Conservation (phyloP, 2,797 vertebrate genomes). For the Psittacula derbiana region DNA sequence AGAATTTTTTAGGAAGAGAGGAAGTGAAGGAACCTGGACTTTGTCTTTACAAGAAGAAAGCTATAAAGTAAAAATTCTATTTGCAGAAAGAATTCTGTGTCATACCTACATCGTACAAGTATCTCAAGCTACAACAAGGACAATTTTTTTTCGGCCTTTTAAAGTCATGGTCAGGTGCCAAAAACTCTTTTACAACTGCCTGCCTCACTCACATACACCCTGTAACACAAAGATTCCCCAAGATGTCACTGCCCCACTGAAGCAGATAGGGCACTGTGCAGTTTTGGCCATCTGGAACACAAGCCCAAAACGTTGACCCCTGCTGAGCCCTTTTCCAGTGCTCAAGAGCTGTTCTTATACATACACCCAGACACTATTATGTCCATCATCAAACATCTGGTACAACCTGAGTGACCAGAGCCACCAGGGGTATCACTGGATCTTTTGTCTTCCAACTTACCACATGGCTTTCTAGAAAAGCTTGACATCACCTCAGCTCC, state of each 20-base stretch:
- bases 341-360: not conserved
- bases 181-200: not conserved
- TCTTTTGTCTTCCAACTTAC: not conserved
- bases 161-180: not conserved
- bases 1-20: not conserved
- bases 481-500: not conserved
- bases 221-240: not conserved
- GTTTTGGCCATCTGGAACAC: not conserved
- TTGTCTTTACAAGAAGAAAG: not conserved
- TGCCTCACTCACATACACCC: not conserved
- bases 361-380: not conserved
- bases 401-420: not conserved
- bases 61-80: not conserved
- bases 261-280: not conserved
- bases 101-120: not conserved
- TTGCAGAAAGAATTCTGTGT: not conserved
- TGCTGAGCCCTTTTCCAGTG: not conserved
- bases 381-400: not conserved
- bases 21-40: not conserved
- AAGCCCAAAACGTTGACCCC: not conserved
- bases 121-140: not conserved
- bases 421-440: not conserved
- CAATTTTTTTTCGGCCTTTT: not conserved
- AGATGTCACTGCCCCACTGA: not conserved
- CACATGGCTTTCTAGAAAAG: not conserved